Evolutionary conservation across 1,140 invertebrate species (phyloP).

Genomic region (Nymphalis io): DNA sequence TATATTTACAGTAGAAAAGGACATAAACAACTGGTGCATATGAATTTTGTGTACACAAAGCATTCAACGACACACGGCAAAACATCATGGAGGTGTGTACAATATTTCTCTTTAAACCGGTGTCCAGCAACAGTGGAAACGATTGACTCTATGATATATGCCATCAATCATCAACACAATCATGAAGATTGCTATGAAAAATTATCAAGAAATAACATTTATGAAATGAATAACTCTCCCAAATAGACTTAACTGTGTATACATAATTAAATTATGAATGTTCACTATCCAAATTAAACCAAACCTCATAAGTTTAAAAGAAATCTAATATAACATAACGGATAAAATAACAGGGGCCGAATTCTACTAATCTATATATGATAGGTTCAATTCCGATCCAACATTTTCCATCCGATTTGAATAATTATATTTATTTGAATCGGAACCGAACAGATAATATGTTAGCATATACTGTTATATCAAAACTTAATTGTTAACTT

Average conservation of each 20-base stretch:
- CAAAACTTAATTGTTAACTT: too few relatives aligned
- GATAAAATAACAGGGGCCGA: too few relatives aligned
- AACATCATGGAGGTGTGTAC: constrained; percentile 78
- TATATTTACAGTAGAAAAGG: constrained; percentile 80
- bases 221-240: constrained; percentile 73
- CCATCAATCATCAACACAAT: constrained; percentile 78
- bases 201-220: constrained; percentile 75
- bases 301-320: too few relatives aligned
- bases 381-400: too few relatives aligned
- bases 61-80: constrained; percentile 80
- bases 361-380: too few relatives aligned
- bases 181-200: constrained; percentile 78
- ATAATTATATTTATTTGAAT: too few relatives aligned
- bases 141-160: constrained; percentile 76
- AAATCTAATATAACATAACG: too few relatives aligned
- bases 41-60: constrained; percentile 80
- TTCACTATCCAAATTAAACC: not conserved
- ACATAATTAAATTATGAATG: not conserved
- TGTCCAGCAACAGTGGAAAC: constrained; percentile 79
- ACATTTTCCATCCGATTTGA: too few relatives aligned
- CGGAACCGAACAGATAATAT: too few relatives aligned
- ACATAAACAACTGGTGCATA: constrained; percentile 79
- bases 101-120: constrained; percentile 77
- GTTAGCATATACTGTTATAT: too few relatives aligned
- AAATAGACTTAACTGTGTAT: constrained; percentile 24